phyloP scores from a whole-genome alignment of 1,140 invertebrate genomes.

The Penaeus japonicus region DNA sequence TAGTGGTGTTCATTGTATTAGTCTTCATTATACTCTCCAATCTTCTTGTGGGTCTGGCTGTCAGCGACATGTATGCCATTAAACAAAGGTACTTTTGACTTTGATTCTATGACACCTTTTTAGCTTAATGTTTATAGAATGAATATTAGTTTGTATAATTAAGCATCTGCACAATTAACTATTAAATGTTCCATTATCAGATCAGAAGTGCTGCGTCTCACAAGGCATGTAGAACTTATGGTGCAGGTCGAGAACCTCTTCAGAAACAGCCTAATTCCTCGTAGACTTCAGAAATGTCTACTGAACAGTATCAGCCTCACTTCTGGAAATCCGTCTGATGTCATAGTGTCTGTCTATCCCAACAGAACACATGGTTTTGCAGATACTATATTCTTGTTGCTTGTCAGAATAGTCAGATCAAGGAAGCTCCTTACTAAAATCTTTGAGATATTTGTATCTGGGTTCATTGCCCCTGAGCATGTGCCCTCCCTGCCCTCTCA shows the following conservation, averaged over 20 bases:
- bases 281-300: conserved; percentile 23
- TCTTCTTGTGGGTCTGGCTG: conserved; percentile 81
- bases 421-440: conserved; percentile 41
- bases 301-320: conserved; percentile 35
- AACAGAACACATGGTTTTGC: conserved; percentile 40
- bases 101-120: too few species aligned
- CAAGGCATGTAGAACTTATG: conserved; percentile 56
- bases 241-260: conserved; percentile 45
- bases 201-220: conserved; percentile 54
- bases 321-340: background rate
- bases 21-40: conserved; percentile 86
- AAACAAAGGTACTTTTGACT: conserved; percentile 69
- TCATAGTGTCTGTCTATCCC: conserved; percentile 32
- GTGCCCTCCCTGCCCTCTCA: conserved; percentile 31
- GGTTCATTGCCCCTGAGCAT: conserved; percentile 50
- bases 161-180: background rate
- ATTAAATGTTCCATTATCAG: background rate
- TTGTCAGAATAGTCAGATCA: conserved; percentile 9
- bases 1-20: conserved; percentile 79
- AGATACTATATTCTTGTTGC: conserved; percentile 36
- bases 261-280: conserved; percentile 35
- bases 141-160: background rate
- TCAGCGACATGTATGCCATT: conserved; percentile 81
- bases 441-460: conserved; percentile 49
- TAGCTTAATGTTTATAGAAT: background rate